Evolutionary conservation across 1,140 invertebrate genomes (phyloP), one percentile per base, ranked within the genome.

Genomic region (Steinernema khuongi): DNA sequence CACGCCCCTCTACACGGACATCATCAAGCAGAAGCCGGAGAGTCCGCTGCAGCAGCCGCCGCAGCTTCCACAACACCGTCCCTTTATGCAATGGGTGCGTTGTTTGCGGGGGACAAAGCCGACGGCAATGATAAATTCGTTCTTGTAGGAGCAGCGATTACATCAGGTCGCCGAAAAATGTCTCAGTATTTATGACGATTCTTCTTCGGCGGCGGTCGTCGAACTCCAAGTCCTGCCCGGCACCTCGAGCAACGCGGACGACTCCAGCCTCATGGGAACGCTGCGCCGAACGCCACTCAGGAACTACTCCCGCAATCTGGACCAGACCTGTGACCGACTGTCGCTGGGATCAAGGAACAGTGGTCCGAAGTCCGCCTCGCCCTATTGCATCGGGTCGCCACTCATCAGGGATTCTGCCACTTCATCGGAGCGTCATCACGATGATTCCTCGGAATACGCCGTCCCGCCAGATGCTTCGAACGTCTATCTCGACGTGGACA

Each of bases 151-250:
- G 41, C 66, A 66, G 41, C 50, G 50, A 32, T 50, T 81, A 7
- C 75, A 79, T 66, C 69, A 79, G 68, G 74, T 74, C 2, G 80
- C 80, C 31, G 81, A 81, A 60, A 81, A 82, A 43, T 81, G 80
- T 74, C 79, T 81, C 22, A 77, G 75, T 30, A 31, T 81, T 30
- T 68, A 74, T n/a, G 78, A 83, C n/a, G 43, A 67, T 66, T 72
- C 73, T 68, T 33, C 73, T 67, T 68, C 44, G 28, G 29, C 70
- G 66, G 68, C 70, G 43, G 41, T 33, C 71, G 19, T 74, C 71
- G 30, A 26, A 74, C 73, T 31, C 60, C 67, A 67, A 36, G 69
- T 72, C 73, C 74, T 72, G 36, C 71, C 31, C 71, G 50, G 50
- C 50, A 60, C 50, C 50, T 60, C 50, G 11, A 60, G 11, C 50